Evolutionary conservation across 2,888 invertebrate species (phyloP).

Genomic region (Rugalucina vietnamica): DNA sequence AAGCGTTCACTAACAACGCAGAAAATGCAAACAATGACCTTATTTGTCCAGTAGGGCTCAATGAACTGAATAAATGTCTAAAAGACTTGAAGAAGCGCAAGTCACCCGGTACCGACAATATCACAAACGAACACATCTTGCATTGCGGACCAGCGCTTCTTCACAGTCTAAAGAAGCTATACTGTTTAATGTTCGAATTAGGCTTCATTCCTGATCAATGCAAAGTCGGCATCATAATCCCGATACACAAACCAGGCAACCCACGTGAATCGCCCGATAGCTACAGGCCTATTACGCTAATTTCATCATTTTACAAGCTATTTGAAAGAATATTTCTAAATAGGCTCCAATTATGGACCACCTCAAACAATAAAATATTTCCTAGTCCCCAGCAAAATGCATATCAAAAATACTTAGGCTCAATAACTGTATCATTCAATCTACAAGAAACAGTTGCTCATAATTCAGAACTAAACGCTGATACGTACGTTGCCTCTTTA

Average conservation of each 20-base stretch:
- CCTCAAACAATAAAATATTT: too few species aligned
- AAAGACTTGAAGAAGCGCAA: neutral
- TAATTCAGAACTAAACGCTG: too few species aligned
- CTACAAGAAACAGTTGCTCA: too few species aligned
- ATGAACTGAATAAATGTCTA: neutral
- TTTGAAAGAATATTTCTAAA: too few species aligned
- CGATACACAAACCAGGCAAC: conserved; percentile 25
- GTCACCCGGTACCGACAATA: too few species aligned
- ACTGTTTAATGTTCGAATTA: neutral
- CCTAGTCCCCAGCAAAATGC: too few species aligned
- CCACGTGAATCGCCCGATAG: neutral
- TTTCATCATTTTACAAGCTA: conserved; percentile 5
- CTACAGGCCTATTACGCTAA: conserved; percentile 21
- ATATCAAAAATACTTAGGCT: too few species aligned
- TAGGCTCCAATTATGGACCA: too few species aligned
- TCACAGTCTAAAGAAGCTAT: too few species aligned
- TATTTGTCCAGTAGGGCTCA: neutral
- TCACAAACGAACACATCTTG: conserved; percentile 1
- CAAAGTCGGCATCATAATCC: conserved; percentile 24
- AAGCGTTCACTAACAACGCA: neutral
- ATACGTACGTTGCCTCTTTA: too few species aligned
- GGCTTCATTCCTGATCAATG: conserved; percentile 6
- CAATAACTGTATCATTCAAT: too few species aligned
- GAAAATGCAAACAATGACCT: neutral
- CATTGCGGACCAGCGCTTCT: neutral